Evolutionary conservation across 1,140 invertebrate species (phyloP), one percentile per base, ranked within the genome.

Genomic region (Halyomorpha halys): DNA sequence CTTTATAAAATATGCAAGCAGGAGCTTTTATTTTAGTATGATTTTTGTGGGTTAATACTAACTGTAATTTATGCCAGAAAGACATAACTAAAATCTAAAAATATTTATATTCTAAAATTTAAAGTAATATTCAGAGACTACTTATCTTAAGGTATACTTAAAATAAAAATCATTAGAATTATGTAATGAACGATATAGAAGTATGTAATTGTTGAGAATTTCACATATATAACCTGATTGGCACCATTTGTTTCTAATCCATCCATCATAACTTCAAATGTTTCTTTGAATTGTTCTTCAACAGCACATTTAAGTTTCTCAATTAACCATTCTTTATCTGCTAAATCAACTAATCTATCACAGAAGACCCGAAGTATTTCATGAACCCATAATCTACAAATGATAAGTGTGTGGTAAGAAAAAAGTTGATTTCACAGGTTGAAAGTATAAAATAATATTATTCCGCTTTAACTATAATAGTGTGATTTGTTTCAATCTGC

Each of bases 311-410:
- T 82, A 0, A 92, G 70, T 68, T 83, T 76, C 15, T 80, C 72
- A 71, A 85, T 92, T 34, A 96, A 77, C 89, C 90, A 92, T 11
- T 77, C 72, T 34, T 84, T 80, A 73, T 96, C 93, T 0, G 69
- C 65, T 2, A 82, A 76, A 68, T 94, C 89, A 14, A 90, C 82
- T 0, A 97, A 76, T 63, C 92, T 82, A 76, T 97, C 94, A 71
- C 89, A 91, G 74, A 93, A 95, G 0, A 96, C 90, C 23, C 93
- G 79, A 73, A 91, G 81, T 0, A 89, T 84, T 81, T 97, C 94
- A 75, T 97, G 93, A 23, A 88, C 83, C 93, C 93, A 96, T 6
- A 96, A 76, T 70, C 85, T 87, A 44, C 9, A 74, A 87, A 83
- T 2, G 80, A 79, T 66, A 78, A 39, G 11, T 13, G 11, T 39